Percentiles rank a stretch among this genome's conserved stretches.
These are phyloP conservation scores for Lamellibrachia columna DNA, from an alignment of 2,888 invertebrate species.

Conservation along the genomic window DNA sequence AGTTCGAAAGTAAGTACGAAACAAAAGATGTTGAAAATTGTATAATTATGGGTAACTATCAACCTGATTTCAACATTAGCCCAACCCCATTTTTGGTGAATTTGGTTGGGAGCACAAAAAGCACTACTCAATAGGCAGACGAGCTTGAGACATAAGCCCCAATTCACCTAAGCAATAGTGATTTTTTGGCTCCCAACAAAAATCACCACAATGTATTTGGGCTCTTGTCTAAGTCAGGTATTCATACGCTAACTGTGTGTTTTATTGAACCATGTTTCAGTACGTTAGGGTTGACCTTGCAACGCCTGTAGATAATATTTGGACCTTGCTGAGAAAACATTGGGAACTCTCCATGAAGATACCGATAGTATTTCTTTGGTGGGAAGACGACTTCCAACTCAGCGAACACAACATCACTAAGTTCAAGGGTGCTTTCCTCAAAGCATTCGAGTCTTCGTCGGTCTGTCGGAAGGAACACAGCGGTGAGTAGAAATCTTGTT, in stretches of 20 bases:
- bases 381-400: background rate
- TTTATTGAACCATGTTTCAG: background rate
- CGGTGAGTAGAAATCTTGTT: background rate
- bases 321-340: background rate
- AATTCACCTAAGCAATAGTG: too few species aligned
- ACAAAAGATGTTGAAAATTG: too few species aligned
- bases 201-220: too few species aligned
- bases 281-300: background rate
- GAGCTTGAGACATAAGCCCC: too few species aligned
- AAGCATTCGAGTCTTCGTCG: background rate
- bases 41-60: too few species aligned
- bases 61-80: too few species aligned
- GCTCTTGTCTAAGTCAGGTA: background rate
- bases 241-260: background rate
- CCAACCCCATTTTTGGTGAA: too few species aligned
- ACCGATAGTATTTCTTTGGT: background rate
- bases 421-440: background rate
- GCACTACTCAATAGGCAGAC: too few species aligned
- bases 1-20: background rate
- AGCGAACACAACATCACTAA: background rate
- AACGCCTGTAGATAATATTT: background rate
- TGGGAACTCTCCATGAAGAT: background rate
- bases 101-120: too few species aligned
- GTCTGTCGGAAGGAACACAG: background rate
- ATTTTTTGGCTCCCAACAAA: too few species aligned